Base-by-base conservation (phyloP, 2,113 vertebrate species). In the Tetrao urogallus region DNA sequence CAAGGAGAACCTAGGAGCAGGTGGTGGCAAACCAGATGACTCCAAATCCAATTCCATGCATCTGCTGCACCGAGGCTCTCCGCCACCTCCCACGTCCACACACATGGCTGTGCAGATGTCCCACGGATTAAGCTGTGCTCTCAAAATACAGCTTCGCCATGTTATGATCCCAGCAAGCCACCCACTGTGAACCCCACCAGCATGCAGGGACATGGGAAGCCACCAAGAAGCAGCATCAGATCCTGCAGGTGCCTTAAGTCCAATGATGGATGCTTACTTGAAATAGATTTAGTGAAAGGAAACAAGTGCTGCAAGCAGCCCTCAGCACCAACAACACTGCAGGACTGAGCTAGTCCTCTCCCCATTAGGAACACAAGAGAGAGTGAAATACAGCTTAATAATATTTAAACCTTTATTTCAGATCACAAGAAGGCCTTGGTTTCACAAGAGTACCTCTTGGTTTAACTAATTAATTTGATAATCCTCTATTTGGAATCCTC, bases 381-480 rank as follows among this genome's bases (percentile, higher is more conserved):
- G 10, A n/a, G 54, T 8, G 56, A 34, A 61, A 57, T 3, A 4
- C 13, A 7, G 79, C 92, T 95, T 94, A 72, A 64, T 32, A 69
- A 86, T 22, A 79, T 82, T 89, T 69, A 95, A 95, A 78, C 78
- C 77, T 90, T 90, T 78, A 58, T 89, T 95, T 94, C 77, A 89
- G 74, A 89, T 89, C 86, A 86, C 81, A 88, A 86, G 58, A 57
- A 75, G 57, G 73, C 48, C 90, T 72, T 30, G n/a, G 88, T 86
- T 94, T 92, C 76, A 78, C 85, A 95, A 94, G 95, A 93, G 93
- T 89, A 92, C 93, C 91, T 97, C 96, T 90, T 86, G 93, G 82
- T 94, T 95, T 96, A 96, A 88, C 93, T 94, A 96, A 96, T 96
- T 97, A 97, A 95, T 96, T 97, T 91, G 90, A 94, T 96, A 97